Evolutionary conservation across 2,888 invertebrate genomes (phyloP).

Genomic region (Epinotia nisella): DNA sequence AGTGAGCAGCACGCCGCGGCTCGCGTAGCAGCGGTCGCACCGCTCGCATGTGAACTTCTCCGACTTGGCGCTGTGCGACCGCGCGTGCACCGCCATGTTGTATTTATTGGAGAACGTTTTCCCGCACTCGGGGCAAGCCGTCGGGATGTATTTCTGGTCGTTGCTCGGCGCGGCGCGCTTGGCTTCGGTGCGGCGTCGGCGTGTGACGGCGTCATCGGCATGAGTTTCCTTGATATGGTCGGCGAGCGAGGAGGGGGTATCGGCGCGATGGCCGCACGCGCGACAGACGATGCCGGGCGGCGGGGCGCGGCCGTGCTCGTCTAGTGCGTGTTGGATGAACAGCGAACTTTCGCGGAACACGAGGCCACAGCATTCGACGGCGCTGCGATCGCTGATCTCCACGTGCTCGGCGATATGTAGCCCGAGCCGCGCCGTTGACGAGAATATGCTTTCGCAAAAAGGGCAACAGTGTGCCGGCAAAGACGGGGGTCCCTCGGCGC

Average conservation of each 20-base stretch:
- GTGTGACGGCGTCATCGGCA: constrained; percentile 55
- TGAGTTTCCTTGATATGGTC: constrained; percentile 54
- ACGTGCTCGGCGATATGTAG: constrained; percentile 67
- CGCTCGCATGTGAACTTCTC: constrained; percentile 61
- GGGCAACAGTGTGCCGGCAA: constrained; percentile 61
- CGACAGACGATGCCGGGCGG: constrained; percentile 4
- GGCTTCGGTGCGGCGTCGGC: constrained; percentile 50
- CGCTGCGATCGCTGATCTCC: constrained; percentile 55
- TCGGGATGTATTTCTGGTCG: constrained; percentile 69
- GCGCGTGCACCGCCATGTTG: constrained; percentile 76
- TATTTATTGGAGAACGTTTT: constrained; percentile 79
- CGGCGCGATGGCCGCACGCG: constrained; percentile 14
- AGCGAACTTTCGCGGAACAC: constrained; percentile 54
- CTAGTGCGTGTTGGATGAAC: constrained; percentile 63
- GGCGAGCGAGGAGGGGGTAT: constrained; percentile 24
- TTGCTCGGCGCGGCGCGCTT: constrained; percentile 40
- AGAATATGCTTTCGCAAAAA: constrained; percentile 65
- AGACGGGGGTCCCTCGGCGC: constrained; percentile 54
- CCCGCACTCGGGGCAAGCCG: constrained; percentile 78
- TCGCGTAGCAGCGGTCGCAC: constrained; percentile 65
- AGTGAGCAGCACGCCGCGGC: constrained; percentile 63
- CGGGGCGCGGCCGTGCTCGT: constrained; percentile 53
- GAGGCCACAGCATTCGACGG: constrained; percentile 60
- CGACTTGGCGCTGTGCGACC: constrained; percentile 60
- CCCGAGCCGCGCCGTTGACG: constrained; percentile 62